Evolutionary conservation across 2,113 vertebrate species (phyloP), one percentile per base, ranked within the genome.

Genomic region (Eubucco bourcierii): DNA sequence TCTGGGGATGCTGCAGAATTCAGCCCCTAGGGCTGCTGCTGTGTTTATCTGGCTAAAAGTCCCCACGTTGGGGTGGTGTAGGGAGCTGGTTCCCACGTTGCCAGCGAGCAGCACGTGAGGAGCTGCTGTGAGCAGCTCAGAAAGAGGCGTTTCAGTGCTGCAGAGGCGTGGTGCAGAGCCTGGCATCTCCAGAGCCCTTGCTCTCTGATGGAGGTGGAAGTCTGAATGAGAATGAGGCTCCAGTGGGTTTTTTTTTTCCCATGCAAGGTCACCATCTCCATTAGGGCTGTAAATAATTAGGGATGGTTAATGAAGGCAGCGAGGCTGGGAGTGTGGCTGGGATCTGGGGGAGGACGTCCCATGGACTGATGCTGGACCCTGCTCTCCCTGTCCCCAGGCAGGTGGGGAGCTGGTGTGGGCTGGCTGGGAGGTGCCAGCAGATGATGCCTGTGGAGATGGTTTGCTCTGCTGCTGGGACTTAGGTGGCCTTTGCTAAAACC

Each of bases 81-180:
- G 66, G 17, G 89, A 70, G 86, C 76, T 17, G 65, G 50, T 28
- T 95, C 72, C 84, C 53, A 53, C 90, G 3, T 4, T 68, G 88
- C 91, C 93, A 76, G 93, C 0, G 74, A 94, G 92, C 90, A 73
- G 92, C 94, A 87, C 88, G 63, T 93, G 95, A 93, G 70, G 80
- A 73, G 78, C 12, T 83, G 88, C 95, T 90, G 92, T 8, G 88
- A 95, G 52, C 92, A 61, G 93, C 94, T 90, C 93, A 60, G 90
- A 67, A 86, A 29, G 15, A 79, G 83, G 90, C 94, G 37, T 73
- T 92, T 92, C 41, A 79, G 31, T 94, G 90, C 94, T 89, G 94
- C 93, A 94, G 70, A 93, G 93, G 94, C 90, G 90, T 93, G 94
- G 88, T 92, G 90, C 94, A 94, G 93, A 87, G 93, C 44, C 95